Evolutionary conservation across 2,797 vertebrate genomes (phyloP).

Genomic region (Platyrinchus mystaceus): DNA sequence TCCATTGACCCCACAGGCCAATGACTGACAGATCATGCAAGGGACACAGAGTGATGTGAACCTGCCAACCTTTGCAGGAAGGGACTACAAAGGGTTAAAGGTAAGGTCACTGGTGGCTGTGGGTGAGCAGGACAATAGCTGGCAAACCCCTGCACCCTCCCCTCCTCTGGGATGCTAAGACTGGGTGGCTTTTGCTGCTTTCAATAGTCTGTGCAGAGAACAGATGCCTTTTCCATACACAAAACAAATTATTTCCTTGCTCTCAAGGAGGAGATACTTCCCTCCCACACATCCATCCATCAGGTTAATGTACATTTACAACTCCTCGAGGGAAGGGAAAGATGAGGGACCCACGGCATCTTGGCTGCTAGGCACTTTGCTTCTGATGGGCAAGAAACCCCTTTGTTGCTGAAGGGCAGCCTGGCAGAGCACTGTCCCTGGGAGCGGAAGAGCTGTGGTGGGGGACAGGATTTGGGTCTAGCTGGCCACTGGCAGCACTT

Average conservation of each 20-base stretch:
- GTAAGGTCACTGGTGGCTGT: background rate
- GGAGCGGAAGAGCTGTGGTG: background rate
- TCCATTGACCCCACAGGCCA: background rate
- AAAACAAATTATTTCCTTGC: background rate
- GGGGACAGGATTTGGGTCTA: background rate
- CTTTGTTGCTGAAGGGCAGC: background rate
- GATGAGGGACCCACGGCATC: background rate
- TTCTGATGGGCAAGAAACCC: background rate
- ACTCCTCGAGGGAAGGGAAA: background rate
- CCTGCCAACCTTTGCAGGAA: background rate
- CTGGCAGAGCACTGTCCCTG: background rate
- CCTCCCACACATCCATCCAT: background rate
- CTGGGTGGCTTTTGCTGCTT: background rate
- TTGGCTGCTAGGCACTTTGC: background rate
- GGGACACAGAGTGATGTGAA: accelerated
- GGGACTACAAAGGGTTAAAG: background rate
- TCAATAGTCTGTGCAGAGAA: background rate
- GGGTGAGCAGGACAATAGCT: background rate
- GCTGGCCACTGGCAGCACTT: background rate
- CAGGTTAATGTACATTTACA: background rate
- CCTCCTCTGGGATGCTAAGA: background rate
- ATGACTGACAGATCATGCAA: accelerated
- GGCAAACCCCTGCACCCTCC: background rate
- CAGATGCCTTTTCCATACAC: background rate
- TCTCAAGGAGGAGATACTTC: background rate